Conservation (phyloP, 2,113 vertebrate genomes). For the Gila orcuttii region DNA sequence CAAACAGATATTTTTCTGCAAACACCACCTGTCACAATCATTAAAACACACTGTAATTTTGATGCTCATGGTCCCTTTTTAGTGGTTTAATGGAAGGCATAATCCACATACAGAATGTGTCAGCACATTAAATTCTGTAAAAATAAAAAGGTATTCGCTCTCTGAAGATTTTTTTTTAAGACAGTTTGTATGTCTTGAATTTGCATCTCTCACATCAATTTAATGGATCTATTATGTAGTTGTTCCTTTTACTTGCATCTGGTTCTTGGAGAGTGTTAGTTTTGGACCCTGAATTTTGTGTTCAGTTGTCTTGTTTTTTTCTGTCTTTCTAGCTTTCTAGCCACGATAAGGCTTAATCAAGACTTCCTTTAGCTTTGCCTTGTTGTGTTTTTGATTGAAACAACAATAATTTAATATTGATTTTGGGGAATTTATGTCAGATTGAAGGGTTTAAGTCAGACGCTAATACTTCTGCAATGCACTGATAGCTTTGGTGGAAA, state of each 20-base stretch:
- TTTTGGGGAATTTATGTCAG: background rate
- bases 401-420: background rate
- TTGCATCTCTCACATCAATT: background rate
- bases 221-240: background rate
- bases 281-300: background rate
- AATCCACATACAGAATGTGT: background rate
- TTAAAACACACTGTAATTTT: background rate
- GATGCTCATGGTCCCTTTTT: background rate
- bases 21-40: background rate
- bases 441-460: background rate
- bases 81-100: background rate
- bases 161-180: background rate
- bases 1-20: no score
- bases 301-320: background rate
- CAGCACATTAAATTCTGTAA: background rate
- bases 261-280: background rate
- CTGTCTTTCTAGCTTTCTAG: background rate
- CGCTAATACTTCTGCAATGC: background rate
- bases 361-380: background rate
- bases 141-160: background rate
- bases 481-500: background rate
- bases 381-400: background rate
- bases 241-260: background rate
- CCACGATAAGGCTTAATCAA: background rate
- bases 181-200: background rate